These are phyloP conservation scores for Junonia oenone DNA, from an alignment of 2,888 invertebrate species.

Conservation along the genomic window DNA sequence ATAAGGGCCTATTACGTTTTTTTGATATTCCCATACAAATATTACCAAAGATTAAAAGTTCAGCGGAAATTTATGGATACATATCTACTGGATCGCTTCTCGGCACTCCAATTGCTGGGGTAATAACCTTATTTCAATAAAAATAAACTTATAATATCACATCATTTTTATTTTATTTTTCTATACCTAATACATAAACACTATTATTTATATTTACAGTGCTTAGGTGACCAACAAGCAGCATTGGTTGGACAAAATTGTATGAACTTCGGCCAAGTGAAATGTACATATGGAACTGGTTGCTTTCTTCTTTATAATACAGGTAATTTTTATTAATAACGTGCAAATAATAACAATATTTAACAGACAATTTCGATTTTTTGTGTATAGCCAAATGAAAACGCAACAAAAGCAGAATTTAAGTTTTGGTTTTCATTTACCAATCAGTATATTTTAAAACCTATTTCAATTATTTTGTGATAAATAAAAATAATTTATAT, in stretches of 20 bases:
- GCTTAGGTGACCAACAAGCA: constrained; percentile 97
- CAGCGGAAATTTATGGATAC: constrained; percentile 94
- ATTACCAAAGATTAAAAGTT: constrained; percentile 93
- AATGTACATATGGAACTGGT: constrained; percentile 97
- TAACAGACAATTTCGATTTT: no score
- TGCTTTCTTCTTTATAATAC: constrained; percentile 97
- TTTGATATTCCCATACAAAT: constrained; percentile 91
- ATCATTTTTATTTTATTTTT: no score
- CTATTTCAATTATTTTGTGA: no score
- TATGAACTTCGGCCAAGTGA: constrained; percentile 91
- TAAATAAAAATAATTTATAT: no score
- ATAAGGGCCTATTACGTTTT: constrained; percentile 90
- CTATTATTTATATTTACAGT: constrained; percentile 82
- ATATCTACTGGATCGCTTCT: constrained; percentile 85
- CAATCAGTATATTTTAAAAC: no score
- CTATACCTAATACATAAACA: no score
- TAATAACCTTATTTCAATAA: constrained; percentile 73
- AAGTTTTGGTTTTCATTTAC: no score
- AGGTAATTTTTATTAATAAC: no score
- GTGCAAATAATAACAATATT: no score
- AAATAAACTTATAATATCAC: no score
- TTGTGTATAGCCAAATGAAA: no score
- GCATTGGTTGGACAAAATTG: constrained; percentile 96
- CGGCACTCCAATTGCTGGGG: constrained; percentile 93
- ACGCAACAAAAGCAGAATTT: no score